A percentile compares a stretch with the other conserved stretches of the same genome.
These are phyloP conservation scores for Coregonus ussuriensis DNA, from an alignment of 2,797 vertebrate species.

Conservation along the genomic window DNA sequence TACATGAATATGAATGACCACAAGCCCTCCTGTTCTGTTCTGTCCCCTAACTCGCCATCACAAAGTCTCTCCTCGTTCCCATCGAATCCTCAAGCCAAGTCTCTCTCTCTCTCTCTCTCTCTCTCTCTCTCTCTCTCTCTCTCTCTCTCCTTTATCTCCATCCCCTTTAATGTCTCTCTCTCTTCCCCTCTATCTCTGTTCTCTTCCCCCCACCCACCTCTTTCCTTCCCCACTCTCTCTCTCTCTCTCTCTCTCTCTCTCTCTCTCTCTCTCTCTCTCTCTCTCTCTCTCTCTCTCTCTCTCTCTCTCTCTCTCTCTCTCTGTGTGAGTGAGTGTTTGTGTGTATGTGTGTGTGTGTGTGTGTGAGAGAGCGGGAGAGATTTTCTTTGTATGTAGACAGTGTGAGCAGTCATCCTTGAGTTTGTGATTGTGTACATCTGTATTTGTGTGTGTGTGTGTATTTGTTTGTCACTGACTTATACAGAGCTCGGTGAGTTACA, in stretches of 20 bases:
- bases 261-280: background rate
- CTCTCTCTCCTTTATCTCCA: conserved; percentile 12
- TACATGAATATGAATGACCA: conserved; percentile 13
- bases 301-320: background rate
- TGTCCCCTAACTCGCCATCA: conserved; percentile 43
- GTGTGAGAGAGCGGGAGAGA: too few relatives aligned
- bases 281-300: background rate
- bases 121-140: too few relatives aligned
- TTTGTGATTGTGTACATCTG: too few relatives aligned
- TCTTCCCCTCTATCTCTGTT: background rate
- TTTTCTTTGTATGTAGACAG: conserved; percentile 8
- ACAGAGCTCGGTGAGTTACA: conserved; percentile 47
- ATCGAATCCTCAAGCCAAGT: conserved; percentile 61
- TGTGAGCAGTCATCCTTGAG: conserved; percentile 2
- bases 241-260: background rate
- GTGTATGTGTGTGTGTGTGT: background rate
- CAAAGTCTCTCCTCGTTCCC: conserved; percentile 52
- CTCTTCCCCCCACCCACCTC: background rate
- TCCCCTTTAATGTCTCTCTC: background rate
- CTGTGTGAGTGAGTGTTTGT: too few relatives aligned
- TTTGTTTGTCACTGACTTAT: background rate
- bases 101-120: conserved; percentile 40
- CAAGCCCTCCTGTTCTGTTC: conserved; percentile 17
- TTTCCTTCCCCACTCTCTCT: background rate
- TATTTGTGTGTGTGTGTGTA: background rate